Evolutionary conservation across 2,797 vertebrate genomes (phyloP).

Genomic region (Aythya fuligula): DNA sequence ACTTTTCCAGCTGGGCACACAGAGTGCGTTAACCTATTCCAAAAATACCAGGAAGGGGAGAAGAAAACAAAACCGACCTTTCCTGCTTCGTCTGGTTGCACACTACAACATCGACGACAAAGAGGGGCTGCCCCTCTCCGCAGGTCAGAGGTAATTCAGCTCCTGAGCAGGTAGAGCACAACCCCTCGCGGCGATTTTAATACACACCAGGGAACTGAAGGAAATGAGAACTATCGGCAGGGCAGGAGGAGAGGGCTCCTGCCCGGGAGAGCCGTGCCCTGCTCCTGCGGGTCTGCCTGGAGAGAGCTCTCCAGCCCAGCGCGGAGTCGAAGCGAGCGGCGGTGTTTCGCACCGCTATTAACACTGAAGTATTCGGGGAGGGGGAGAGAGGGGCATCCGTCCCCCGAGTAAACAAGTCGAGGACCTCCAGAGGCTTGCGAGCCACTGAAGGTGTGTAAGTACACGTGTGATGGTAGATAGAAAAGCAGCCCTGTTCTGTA

Average conservation of each 20-base stretch:
- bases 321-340: background rate
- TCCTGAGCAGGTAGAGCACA: conserved; percentile 60
- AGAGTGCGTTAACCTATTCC: conserved; percentile 2
- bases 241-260: background rate
- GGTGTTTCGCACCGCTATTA: conserved; percentile 52
- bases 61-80: conserved; percentile 34
- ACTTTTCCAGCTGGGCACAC: conserved; percentile 55
- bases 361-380: conserved; percentile 64
- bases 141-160: conserved; percentile 68
- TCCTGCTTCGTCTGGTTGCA: background rate
- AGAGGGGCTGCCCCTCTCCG: conserved; percentile 60
- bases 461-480: conserved; percentile 73
- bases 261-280: background rate
- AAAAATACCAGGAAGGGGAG: conserved; percentile 4
- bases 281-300: background rate
- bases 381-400: background rate
- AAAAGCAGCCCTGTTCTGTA: conserved; percentile 75
- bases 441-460: conserved; percentile 54
- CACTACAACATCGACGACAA: conserved; percentile 10
- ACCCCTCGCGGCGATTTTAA: conserved; percentile 30
- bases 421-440: conserved; percentile 31
- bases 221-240: conserved; percentile 42
- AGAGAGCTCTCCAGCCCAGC: conserved; percentile 24
- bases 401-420: conserved; percentile 70
- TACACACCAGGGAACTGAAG: conserved; percentile 31